Evolutionary conservation across 2,888 invertebrate genomes (phyloP), one percentile per base, ranked within the genome.

Genomic region (Acleris cristana): DNA sequence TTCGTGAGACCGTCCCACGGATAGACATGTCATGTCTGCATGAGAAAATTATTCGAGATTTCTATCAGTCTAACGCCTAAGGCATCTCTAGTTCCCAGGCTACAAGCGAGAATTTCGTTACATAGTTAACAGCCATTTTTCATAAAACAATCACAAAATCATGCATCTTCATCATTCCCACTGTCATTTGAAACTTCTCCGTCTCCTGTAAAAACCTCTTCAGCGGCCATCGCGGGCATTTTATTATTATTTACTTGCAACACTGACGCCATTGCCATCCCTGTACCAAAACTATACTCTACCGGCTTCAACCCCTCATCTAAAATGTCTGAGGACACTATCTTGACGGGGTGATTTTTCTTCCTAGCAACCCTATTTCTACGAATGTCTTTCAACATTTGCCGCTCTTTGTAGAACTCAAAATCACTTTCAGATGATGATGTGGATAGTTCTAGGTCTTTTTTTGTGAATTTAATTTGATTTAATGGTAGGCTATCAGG

Each of bases 161-260:
- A 40, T 40, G 84, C 82, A 34, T 89, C 87, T 60, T 89, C 90
- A 71, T 93, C 92, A 65, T 93, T 89, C 0, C 93, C 93, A 70
- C 92, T 93, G 57, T 93, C 93, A n/a, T 82, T 76, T 0, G 92
- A 92, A 0, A 92, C 90, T 58, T 93, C 91, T 0, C 93, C 93
- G 44, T 90, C 87, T 0, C 92, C 93, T n/a, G 85, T 80, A 74
- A 92, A 93, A 0, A 91, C 86, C 30, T 92, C 92, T 64, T 93
- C 93, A 2, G 79, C 76, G 0, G 76, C 81, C 77, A 88, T 81
- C 71, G 78, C 80, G 0, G 82, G 79, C 16, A 85, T 74, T 64
- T 79, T 81, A 0, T 75, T 73, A 44, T 76, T 79, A 64, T 83
- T 87, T 0, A 85, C 79, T 72, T 91, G 90, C 68, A 93, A 76